Evolutionary conservation across 2,113 vertebrate genomes (phyloP).

Genomic region (Rhinichthys klamathensis): DNA sequence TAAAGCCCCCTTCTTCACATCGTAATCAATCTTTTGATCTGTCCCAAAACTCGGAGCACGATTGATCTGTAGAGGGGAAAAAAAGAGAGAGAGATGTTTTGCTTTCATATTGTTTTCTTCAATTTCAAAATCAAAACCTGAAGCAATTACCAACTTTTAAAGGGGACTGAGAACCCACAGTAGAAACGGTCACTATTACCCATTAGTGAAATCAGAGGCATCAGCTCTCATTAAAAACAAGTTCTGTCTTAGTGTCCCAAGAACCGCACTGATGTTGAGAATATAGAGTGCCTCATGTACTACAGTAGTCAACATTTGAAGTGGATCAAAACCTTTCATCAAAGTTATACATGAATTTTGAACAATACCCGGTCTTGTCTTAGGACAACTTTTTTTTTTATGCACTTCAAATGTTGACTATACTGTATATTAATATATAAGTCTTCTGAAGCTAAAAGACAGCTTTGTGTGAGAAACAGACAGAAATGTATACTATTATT

Average conservation of each 20-base stretch:
- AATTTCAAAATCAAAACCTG: conserved; percentile 17
- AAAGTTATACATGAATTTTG: too few species aligned
- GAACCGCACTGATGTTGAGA: not conserved
- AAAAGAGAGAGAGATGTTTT: not conserved
- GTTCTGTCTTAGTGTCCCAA: not conserved
- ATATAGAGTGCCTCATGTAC: not conserved
- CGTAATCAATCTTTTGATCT: conserved; percentile 98
- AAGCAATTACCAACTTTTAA: conserved; percentile 1
- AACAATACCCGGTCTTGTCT: too few species aligned
- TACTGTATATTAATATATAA: not conserved
- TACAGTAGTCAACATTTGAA: too few species aligned
- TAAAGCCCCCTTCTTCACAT: conserved; percentile 94
- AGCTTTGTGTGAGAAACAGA: not conserved
- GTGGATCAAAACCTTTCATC: too few species aligned
- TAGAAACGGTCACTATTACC: not conserved
- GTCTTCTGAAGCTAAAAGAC: not conserved
- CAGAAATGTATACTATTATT: not conserved
- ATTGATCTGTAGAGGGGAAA: conserved; percentile 84
- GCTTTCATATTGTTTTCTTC: not conserved
- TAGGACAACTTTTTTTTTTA: too few species aligned
- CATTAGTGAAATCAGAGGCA: conserved; percentile 1
- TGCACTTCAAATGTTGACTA: too few species aligned
- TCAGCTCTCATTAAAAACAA: not conserved
- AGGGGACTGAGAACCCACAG: not conserved
- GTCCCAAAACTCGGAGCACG: conserved; percentile 98